phyloP scores from a whole-genome alignment of 2,113 vertebrate genomes.

The Gadus macrocephalus region DNA sequence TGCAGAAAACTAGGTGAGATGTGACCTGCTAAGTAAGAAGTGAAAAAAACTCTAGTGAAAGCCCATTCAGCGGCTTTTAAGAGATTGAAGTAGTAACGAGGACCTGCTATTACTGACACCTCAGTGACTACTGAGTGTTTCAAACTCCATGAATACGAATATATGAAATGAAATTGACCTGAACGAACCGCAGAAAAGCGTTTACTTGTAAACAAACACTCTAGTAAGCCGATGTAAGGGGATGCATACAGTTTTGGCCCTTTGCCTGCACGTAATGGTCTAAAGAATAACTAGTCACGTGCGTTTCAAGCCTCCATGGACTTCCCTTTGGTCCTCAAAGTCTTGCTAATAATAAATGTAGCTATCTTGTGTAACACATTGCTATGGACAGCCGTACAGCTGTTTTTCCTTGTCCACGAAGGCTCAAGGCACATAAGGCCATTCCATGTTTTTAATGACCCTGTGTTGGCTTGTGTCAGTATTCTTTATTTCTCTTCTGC shows the following conservation, averaged over 20 bases:
- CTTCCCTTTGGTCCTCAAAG: constrained; percentile 22
- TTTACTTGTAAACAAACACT: too few species aligned
- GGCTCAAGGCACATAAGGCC: constrained; percentile 42
- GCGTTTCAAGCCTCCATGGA: neutral
- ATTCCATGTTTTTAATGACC: constrained; percentile 52
- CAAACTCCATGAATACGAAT: too few species aligned
- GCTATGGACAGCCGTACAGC: constrained; percentile 31
- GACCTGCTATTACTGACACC: too few species aligned
- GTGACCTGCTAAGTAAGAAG: too few species aligned
- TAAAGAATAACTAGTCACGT: neutral
- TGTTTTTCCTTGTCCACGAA: constrained; percentile 13
- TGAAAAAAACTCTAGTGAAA: too few species aligned
- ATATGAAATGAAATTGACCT: neutral
- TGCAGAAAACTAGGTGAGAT: too few species aligned
- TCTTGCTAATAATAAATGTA: constrained; percentile 52
- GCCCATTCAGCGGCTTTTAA: too few species aligned
- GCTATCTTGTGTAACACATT: constrained; percentile 40
- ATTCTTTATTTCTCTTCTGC: neutral
- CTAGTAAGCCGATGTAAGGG: neutral
- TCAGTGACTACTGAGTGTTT: too few species aligned
- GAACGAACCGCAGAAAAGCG: neutral
- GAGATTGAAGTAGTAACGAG: too few species aligned
- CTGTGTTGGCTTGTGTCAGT: constrained; percentile 5
- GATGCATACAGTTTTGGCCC: neutral
- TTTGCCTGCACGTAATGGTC: neutral